Base-by-base conservation (phyloP, 2,797 vertebrate species). In the Syngnathus acus region DNA sequence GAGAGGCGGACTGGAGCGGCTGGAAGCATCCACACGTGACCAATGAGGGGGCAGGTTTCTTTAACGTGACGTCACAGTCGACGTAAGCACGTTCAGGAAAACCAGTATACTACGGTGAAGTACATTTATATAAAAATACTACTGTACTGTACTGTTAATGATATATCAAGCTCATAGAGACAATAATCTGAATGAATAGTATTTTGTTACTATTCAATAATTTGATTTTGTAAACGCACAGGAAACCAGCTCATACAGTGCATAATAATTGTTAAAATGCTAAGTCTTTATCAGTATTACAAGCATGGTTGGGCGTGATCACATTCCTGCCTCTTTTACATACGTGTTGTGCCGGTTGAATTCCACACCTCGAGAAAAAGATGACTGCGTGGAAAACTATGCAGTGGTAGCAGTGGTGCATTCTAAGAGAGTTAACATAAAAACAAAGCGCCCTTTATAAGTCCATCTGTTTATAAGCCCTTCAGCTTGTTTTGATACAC, bases 1-100 rank as follows among this genome's bases (percentile, higher is more conserved):
- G 78, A 73, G 77, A 77, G 60, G 26, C 26, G 26, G 8, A n/a
- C 64, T 39, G 16, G 39, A 61, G 64, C 58, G 62, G 48, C 40
- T 65, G 68, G 70, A 59, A 53, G 60, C 59, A 62, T 65, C 68
- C 14, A 42, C 45, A 76, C 81, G 70, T 51, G 70, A 65, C 83
- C 84, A 86, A 84, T 88, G 3, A 77, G 68, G 75, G 73, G 72
- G 74, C 73, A 0, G 67, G 74, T 59, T 54, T 40, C 14, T 75
- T 67, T 68, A 65, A 72, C 83, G 21, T 88, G 88, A 89, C 89
- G 88, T 60, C 77, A 78, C 17, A 51, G 0, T 19, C 13, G 38
- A 65, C 80, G 78, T 40, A 64, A 71, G 70, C 39, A 58, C 72
- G 37, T 9, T 5, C 58, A 53, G 13, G 10, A 38, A 61, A n/a